Evolutionary conservation across 2,113 vertebrate genomes (phyloP).

Genomic region (Andinoacara biseriatus): DNA sequence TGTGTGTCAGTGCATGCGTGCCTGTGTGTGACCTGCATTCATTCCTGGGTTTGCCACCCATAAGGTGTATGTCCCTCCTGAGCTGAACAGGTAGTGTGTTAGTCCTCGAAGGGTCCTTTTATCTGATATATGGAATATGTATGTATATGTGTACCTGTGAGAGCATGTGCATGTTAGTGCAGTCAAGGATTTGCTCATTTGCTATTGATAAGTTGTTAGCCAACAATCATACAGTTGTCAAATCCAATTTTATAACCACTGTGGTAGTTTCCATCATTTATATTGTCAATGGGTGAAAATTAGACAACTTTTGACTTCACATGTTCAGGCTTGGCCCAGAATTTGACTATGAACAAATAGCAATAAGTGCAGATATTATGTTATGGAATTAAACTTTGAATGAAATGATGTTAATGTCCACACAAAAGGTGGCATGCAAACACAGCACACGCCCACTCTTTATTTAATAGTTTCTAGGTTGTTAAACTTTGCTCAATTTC

Average conservation of each 20-base stretch:
- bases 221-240: not conserved
- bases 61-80: slow-evolving; percentile 13
- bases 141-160: not conserved
- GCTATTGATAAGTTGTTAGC: not conserved
- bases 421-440: not conserved
- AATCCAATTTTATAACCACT: not conserved
- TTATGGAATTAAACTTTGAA: not conserved
- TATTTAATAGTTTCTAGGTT: not conserved
- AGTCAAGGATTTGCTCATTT: not conserved
- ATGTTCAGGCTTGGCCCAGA: not conserved
- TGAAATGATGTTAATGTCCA: not conserved
- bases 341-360: not conserved
- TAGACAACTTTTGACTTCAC: not conserved
- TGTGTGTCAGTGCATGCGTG: slow-evolving; percentile 19
- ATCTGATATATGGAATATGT: not conserved
- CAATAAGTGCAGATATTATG: not conserved
- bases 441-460: too few relatives aligned
- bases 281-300: not conserved
- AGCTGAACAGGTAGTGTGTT: slow-evolving; percentile 18
- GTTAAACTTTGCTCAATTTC: not conserved
- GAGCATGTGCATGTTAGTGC: not conserved
- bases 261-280: not conserved
- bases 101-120: not conserved
- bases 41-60: slow-evolving; percentile 15
- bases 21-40: slow-evolving; percentile 47